These are phyloP conservation scores for Poeciliopsis paucimaculata DNA, from an alignment of 2,797 vertebrate genomes.

Conservation along the genomic window DNA sequence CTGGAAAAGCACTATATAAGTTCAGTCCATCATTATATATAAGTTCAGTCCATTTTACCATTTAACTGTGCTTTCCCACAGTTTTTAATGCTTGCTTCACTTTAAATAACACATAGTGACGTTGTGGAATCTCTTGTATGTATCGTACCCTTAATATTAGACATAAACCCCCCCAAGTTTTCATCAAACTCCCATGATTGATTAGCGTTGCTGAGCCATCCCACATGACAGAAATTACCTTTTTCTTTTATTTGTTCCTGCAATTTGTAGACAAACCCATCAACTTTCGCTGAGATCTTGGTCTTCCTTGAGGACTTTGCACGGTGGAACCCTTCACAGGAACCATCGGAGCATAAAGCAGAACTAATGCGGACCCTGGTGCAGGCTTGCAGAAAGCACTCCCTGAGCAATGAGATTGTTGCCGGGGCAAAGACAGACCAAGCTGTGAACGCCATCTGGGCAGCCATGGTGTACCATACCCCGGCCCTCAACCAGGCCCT, in stretches of 20 bases:
- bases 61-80: not conserved
- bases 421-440: constrained; percentile 91
- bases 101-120: not conserved
- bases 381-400: constrained; percentile 90
- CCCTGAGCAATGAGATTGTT: constrained; percentile 88
- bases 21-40: no score
- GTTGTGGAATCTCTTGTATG: not conserved
- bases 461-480: constrained; percentile 95
- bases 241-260: not conserved
- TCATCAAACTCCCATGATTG: not conserved
- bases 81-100: not conserved
- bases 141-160: not conserved
- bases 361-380: constrained; percentile 89
- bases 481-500: constrained; percentile 90
- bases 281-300: constrained; percentile 78
- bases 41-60: no score
- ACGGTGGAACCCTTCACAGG: constrained; percentile 90
- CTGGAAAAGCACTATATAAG: no score
- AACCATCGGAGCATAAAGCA: constrained; percentile 82
- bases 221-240: not conserved
- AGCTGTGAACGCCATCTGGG: constrained; percentile 97
- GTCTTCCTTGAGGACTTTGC: constrained; percentile 91
- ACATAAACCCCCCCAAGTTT: not conserved
- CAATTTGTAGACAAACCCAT: constrained; percentile 57
- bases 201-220: no score